phyloP scores from a whole-genome alignment of 1,140 invertebrate genomes.

The Arion vulgaris region DNA sequence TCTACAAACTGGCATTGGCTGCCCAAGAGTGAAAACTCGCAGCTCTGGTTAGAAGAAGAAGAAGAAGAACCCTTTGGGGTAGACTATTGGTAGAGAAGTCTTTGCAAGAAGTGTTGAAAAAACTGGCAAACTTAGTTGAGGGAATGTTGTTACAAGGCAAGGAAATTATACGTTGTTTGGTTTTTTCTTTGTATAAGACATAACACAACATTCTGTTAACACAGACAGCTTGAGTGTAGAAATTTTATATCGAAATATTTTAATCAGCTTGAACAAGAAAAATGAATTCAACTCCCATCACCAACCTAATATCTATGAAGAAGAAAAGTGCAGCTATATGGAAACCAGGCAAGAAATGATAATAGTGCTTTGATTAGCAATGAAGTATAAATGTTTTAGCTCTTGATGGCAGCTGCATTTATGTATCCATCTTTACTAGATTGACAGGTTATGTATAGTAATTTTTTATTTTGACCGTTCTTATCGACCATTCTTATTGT shows the following conservation, averaged over 20 bases:
- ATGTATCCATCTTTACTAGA: not conserved
- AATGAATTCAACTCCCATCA: not conserved
- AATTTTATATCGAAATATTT: not conserved
- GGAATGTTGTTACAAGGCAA: conserved; percentile 24
- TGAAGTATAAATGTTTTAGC: not conserved
- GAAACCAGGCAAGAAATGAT: not conserved
- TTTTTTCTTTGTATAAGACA: not conserved
- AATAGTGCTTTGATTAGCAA: not conserved
- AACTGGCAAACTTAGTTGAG: conserved; percentile 14
- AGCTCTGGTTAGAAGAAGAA: too few species aligned
- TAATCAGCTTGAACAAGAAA: not conserved
- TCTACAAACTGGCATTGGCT: too few species aligned
- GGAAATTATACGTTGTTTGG: conserved; percentile 23
- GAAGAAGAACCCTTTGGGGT: too few species aligned
- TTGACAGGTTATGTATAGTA: too few species aligned
- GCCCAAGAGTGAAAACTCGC: too few species aligned
- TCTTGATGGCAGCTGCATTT: not conserved
- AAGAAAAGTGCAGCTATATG: not conserved
- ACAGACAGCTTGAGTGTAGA: not conserved
- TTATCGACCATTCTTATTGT: too few species aligned
- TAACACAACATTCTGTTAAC: conserved; percentile 7
- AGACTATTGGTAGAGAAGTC: not conserved
- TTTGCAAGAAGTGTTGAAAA: not conserved
- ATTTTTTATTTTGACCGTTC: too few species aligned
- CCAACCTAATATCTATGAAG: not conserved